These are phyloP conservation scores for Echeneis naucrates DNA, from an alignment of 2,797 vertebrate genomes.

Conservation along the genomic window DNA sequence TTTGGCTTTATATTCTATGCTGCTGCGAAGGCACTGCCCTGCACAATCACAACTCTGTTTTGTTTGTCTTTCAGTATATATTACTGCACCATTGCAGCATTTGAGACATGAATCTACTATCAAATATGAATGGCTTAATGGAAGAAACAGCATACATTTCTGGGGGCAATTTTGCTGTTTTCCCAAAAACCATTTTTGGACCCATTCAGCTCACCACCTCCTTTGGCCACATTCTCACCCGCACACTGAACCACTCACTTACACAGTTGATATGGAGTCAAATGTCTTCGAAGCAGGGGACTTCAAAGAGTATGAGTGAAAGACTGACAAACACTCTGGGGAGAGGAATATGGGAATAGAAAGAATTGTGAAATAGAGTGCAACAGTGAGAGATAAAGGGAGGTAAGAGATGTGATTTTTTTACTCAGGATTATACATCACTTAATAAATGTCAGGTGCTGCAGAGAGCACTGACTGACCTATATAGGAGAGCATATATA, in stretches of 20 bases:
- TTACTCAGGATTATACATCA: conserved; percentile 24
- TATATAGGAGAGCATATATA: conserved; percentile 16
- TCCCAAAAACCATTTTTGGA: conserved; percentile 28
- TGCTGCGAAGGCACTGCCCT: background rate
- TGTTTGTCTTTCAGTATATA: background rate
- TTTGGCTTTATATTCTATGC: background rate
- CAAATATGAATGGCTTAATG: background rate
- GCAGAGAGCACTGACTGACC: conserved; percentile 12
- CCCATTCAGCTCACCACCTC: conserved; percentile 27
- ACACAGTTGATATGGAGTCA: conserved; percentile 42
- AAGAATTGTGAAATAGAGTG: conserved; percentile 54
- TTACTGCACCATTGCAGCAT: background rate
- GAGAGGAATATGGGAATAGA: conserved; percentile 35
- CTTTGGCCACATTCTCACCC: conserved; percentile 29
- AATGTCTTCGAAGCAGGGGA: conserved; percentile 56
- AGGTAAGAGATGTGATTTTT: conserved; percentile 23
- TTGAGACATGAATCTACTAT: background rate
- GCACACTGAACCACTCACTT: conserved; percentile 26
- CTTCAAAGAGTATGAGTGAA: conserved; percentile 58
- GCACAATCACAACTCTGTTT: too few species aligned
- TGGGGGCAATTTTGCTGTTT: background rate
- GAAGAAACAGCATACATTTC: conserved; percentile 5
- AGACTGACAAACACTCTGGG: conserved; percentile 37
- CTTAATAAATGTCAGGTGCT: conserved; percentile 27
- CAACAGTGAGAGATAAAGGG: conserved; percentile 39